A percentile compares a stretch with the other conserved stretches of the same genome.
These are phyloP conservation scores for Eptatretus atami DNA, from an alignment of 2,797 vertebrate genomes.

Conservation along the genomic window DNA sequence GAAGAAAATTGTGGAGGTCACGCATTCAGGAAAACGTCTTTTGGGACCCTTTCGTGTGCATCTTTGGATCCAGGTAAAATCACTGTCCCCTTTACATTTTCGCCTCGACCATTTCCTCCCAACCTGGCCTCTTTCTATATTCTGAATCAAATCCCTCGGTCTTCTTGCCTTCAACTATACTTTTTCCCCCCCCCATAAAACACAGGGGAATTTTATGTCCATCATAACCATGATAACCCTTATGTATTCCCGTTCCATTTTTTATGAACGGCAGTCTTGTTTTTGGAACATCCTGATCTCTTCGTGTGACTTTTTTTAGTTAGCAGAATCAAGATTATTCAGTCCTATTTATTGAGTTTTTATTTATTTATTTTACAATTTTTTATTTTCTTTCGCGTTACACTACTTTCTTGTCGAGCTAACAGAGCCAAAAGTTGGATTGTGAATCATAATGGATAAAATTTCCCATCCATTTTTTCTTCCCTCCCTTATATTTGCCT, in stretches of 20 bases:
- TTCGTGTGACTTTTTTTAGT: conserved; percentile 8
- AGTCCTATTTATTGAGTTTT: conserved; percentile 20
- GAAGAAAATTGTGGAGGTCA: conserved; percentile 96
- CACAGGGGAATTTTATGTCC: too few relatives aligned
- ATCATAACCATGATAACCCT: too few relatives aligned
- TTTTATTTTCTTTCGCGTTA: conserved; percentile 23
- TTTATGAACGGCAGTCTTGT: too few relatives aligned
- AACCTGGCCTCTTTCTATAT: too few relatives aligned
- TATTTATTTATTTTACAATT: conserved; percentile 16
- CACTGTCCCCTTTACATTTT: not conserved
- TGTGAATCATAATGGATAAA: conserved; percentile 13
- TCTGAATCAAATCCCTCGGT: too few relatives aligned
- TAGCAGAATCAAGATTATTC: conserved; percentile 10
- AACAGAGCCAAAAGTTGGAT: conserved; percentile 53
- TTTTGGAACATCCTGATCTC: too few relatives aligned
- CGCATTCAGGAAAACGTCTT: conserved; percentile 60
- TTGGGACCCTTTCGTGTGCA: conserved; percentile 85
- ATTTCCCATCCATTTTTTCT: conserved; percentile 3
- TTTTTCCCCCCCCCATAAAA: too few relatives aligned
- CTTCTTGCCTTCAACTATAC: too few relatives aligned
- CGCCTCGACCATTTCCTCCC: too few relatives aligned
- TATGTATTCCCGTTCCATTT: too few relatives aligned
- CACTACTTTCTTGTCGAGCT: too few relatives aligned
- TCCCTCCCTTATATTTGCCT: not conserved
- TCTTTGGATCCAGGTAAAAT: conserved; percentile 81